A percentile compares a stretch with the other conserved stretches of the same genome.
Conservation (phyloP, 2,797 vertebrate species). For the Caiman crocodilus region DNA sequence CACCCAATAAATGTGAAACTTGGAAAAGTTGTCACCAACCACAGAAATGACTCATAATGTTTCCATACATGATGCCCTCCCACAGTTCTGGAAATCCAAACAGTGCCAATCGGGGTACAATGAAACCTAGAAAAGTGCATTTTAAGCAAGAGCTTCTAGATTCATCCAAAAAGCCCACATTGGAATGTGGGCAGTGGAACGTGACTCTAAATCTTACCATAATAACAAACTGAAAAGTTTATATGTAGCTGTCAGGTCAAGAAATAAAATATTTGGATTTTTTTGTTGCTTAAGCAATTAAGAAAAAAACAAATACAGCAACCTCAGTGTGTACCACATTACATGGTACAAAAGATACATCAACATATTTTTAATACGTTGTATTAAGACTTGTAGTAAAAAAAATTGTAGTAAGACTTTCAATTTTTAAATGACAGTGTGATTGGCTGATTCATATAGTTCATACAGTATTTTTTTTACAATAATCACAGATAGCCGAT, state of each 20-base stretch:
- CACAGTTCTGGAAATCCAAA: too few relatives aligned
- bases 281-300: background rate
- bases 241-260: conserved; percentile 3
- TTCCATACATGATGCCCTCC: too few relatives aligned
- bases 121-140: background rate
- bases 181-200: background rate
- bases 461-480: fast-evolving
- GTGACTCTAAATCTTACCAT: background rate
- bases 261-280: background rate
- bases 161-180: background rate
- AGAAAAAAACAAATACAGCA: conserved; percentile 12
- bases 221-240: background rate
- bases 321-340: background rate
- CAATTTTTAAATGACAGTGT: background rate
- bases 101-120: too few relatives aligned
- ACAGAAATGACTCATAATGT: background rate
- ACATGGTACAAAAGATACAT: background rate
- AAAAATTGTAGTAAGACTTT: conserved; percentile 40
- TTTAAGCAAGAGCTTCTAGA: background rate
- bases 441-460: background rate
- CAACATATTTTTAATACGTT: conserved; percentile 31
- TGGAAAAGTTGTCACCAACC: background rate
- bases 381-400: too few relatives aligned
- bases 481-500: background rate
- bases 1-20: background rate